phyloP scores from a whole-genome alignment of 2,888 invertebrate species.

The Carpatolechia fugitivella region DNA sequence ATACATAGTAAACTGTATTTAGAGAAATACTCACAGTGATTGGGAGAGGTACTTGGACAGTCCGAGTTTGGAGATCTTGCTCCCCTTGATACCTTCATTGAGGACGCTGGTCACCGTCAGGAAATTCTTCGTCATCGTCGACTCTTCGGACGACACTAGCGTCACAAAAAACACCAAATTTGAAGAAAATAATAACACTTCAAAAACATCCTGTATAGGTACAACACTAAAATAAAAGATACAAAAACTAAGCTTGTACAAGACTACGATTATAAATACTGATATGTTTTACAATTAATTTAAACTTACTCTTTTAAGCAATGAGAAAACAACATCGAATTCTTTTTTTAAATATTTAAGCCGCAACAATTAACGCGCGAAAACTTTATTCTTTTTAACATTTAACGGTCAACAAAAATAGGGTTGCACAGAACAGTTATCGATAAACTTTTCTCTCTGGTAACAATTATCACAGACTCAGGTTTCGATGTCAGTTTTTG shows the following conservation, averaged over 20 bases:
- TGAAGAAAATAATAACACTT: slow-evolving; percentile 14
- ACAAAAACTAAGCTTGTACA: too few species aligned
- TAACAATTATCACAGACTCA: slow-evolving; percentile 51
- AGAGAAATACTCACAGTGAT: slow-evolving; percentile 83
- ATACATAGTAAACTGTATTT: too few species aligned
- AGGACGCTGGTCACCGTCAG: slow-evolving; percentile 81
- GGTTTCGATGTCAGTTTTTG: slow-evolving; percentile 49
- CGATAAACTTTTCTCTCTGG: slow-evolving; percentile 38
- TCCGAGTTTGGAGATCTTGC: slow-evolving; percentile 86
- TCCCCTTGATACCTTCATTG: slow-evolving; percentile 87
- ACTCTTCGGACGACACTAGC: slow-evolving; percentile 70
- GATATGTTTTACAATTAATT: too few species aligned
- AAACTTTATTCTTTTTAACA: slow-evolving; percentile 30
- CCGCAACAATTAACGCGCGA: slow-evolving; percentile 69
- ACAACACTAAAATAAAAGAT: too few species aligned
- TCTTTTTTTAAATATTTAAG: slow-evolving; percentile 42
- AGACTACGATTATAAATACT: too few species aligned
- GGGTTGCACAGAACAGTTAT: slow-evolving; percentile 26
- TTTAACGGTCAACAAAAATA: slow-evolving; percentile 34
- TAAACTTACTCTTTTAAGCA: slow-evolving; percentile 63
- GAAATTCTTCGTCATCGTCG: slow-evolving; percentile 79
- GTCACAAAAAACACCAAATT: slow-evolving; percentile 34
- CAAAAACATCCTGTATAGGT: neutral
- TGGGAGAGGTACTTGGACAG: slow-evolving; percentile 87
- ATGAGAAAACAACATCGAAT: slow-evolving; percentile 68